Conservation (phyloP, 2,797 vertebrate genomes). For the Melanotaenia parkinsoni region DNA sequence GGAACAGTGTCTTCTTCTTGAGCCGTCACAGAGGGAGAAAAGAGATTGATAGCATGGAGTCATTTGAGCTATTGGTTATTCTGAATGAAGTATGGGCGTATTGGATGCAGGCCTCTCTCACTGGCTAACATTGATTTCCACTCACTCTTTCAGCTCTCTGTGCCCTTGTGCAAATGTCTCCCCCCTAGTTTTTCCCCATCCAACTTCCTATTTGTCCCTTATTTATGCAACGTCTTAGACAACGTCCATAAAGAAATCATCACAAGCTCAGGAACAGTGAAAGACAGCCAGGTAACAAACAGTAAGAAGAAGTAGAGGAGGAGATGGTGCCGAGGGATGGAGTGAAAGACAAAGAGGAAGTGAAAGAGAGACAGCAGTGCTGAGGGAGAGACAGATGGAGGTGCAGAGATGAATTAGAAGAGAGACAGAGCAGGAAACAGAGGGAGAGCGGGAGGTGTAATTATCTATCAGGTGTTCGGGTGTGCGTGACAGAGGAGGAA, state of each 20-base stretch:
- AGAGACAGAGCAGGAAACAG: constrained; percentile 72
- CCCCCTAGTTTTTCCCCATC: constrained; percentile 7
- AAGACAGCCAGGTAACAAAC: constrained; percentile 23
- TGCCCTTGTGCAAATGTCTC: constrained; percentile 71
- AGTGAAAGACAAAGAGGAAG: constrained; percentile 71
- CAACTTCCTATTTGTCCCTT: constrained; percentile 42
- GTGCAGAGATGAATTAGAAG: constrained; percentile 46
- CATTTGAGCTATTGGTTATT: constrained; percentile 80
- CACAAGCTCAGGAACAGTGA: neutral
- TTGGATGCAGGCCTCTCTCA: constrained; percentile 65
- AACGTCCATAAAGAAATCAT: constrained; percentile 49
- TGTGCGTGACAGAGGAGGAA: constrained; percentile 85
- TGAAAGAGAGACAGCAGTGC: constrained; percentile 58
- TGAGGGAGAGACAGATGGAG: constrained; percentile 63
- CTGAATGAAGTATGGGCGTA: constrained; percentile 80
- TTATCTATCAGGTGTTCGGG: constrained; percentile 85
- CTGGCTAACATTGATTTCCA: constrained; percentile 81
- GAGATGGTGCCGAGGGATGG: constrained; percentile 39
- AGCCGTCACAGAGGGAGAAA: constrained; percentile 53
- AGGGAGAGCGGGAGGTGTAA: constrained; percentile 77
- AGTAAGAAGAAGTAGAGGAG: constrained; percentile 9
- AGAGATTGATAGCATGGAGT: constrained; percentile 79
- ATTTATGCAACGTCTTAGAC: constrained; percentile 34
- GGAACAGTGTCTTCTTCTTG: constrained; percentile 42
- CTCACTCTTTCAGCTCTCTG: constrained; percentile 64